These are phyloP conservation scores for Euphonia xanthogaster DNA, from an alignment of 2,797 vertebrate species.

Conservation along the genomic window DNA sequence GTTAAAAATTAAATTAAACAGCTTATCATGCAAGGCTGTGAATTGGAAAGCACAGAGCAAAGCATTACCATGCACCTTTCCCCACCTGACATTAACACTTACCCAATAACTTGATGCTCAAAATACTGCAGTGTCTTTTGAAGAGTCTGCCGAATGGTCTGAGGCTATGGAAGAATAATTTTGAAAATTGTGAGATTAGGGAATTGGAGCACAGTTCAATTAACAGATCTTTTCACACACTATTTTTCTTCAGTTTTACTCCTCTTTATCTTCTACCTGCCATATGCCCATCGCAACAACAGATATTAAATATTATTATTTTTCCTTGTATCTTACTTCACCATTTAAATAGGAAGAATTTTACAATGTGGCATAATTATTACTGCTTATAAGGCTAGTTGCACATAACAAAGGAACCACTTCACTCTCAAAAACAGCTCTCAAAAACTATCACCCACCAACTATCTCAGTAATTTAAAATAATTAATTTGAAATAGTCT, in stretches of 20 bases:
- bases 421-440: not conserved
- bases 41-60: not conserved
- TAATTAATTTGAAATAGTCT: not conserved
- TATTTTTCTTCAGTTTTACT: slow-evolving; percentile 14
- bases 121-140: slow-evolving; percentile 92
- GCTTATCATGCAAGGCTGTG: not conserved
- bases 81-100: slow-evolving; percentile 50
- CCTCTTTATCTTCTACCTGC: not conserved
- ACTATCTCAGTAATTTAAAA: not conserved
- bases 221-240: not conserved
- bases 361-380: not conserved
- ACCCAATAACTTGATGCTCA: slow-evolving; percentile 92
- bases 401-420: not conserved
- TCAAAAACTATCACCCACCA: not conserved
- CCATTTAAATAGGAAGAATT: slow-evolving; percentile 22
- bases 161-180: slow-evolving; percentile 80
- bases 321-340: not conserved
- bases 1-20: not conserved
- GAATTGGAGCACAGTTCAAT: not conserved
- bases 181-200: slow-evolving; percentile 43
- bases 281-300: not conserved
- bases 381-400: not conserved
- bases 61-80: not conserved
- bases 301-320: slow-evolving; percentile 3
- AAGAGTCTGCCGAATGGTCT: slow-evolving; percentile 92